Evolutionary conservation across 2,797 vertebrate genomes (phyloP).

Genomic region (Amniataba percoides): DNA sequence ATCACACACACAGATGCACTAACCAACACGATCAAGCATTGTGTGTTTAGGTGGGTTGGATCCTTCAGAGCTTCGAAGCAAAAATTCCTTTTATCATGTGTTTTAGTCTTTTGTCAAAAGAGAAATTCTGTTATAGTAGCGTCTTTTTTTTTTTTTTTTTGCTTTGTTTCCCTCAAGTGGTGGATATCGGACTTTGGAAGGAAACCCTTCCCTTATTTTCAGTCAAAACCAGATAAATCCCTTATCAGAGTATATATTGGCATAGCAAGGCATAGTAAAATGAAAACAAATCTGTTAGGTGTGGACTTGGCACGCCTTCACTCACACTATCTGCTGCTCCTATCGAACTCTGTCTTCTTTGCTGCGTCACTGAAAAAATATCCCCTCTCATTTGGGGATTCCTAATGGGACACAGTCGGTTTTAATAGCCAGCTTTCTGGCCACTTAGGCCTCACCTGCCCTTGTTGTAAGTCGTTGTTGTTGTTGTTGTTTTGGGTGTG

Average conservation of each 20-base stretch:
- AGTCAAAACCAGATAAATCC: slow-evolving; percentile 26
- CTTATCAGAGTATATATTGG: slow-evolving; percentile 19
- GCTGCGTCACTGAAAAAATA: slow-evolving; percentile 9
- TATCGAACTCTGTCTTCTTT: not conserved
- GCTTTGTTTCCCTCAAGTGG: not conserved
- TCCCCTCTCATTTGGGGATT: not conserved
- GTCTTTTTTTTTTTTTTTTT: not conserved
- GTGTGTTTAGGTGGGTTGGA: slow-evolving; percentile 21
- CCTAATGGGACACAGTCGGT: not conserved
- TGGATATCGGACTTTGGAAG: slow-evolving; percentile 22
- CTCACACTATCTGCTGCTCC: not conserved
- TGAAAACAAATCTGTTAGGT: slow-evolving; percentile 14
- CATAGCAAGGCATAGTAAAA: not conserved
- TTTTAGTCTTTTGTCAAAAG: slow-evolving; percentile 12
- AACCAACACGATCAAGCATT: slow-evolving; percentile 28
- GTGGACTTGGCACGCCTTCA: not conserved
- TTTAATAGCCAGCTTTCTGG: not conserved
- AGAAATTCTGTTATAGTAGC: not conserved
- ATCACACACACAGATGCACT: slow-evolving; percentile 32
- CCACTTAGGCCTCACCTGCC: not conserved
- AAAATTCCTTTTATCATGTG: not conserved
- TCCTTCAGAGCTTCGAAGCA: not conserved
- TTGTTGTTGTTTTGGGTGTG: not conserved
- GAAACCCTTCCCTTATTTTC: slow-evolving; percentile 35
- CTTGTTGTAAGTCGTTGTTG: not conserved